Evolutionary conservation across 1,140 invertebrate species (phyloP).

Genomic region (Ips typographus): DNA sequence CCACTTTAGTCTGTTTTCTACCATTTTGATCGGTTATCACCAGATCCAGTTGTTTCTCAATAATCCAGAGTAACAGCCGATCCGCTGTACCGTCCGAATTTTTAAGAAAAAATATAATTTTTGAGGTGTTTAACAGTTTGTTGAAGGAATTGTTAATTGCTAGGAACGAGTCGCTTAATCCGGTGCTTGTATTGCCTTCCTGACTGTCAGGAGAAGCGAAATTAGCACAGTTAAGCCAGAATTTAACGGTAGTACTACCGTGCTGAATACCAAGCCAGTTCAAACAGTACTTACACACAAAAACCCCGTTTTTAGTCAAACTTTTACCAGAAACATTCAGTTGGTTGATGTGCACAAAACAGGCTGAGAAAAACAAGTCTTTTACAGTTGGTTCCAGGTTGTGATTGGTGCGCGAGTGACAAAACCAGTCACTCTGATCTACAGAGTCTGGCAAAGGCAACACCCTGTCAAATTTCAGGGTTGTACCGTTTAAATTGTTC

Average conservation of each 20-base stretch:
- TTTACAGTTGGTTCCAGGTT: slow-evolving; percentile 49
- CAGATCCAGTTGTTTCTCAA: slow-evolving; percentile 59
- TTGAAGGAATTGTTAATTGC: slow-evolving; percentile 55
- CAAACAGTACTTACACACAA: slow-evolving; percentile 58
- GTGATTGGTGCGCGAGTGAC: slow-evolving; percentile 51
- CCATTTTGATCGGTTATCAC: slow-evolving; percentile 40
- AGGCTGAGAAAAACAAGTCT: slow-evolving; percentile 57
- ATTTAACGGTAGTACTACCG: slow-evolving; percentile 37
- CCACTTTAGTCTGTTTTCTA: slow-evolving; percentile 44
- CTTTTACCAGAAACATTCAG: slow-evolving; percentile 44
- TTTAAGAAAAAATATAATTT: slow-evolving; percentile 47
- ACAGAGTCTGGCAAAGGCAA: slow-evolving; percentile 58
- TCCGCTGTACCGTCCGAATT: slow-evolving; percentile 41
- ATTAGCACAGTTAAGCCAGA: slow-evolving; percentile 42
- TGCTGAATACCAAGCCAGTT: slow-evolving; percentile 54
- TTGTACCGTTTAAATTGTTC: slow-evolving; percentile 48
- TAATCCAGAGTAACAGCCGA: slow-evolving; percentile 58
- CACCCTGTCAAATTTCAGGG: slow-evolving; percentile 54
- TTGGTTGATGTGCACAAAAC: slow-evolving; percentile 54
- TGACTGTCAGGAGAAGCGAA: slow-evolving; percentile 25
- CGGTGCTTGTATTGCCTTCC: slow-evolving; percentile 45
- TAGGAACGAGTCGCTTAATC: slow-evolving; percentile 55
- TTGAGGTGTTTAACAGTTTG: slow-evolving; percentile 54
- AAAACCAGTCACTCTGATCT: slow-evolving; percentile 61
- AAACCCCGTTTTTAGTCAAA: slow-evolving; percentile 49